Conservation (phyloP, 2,888 invertebrate genomes). For the Disparrhopalites patrizii region DNA sequence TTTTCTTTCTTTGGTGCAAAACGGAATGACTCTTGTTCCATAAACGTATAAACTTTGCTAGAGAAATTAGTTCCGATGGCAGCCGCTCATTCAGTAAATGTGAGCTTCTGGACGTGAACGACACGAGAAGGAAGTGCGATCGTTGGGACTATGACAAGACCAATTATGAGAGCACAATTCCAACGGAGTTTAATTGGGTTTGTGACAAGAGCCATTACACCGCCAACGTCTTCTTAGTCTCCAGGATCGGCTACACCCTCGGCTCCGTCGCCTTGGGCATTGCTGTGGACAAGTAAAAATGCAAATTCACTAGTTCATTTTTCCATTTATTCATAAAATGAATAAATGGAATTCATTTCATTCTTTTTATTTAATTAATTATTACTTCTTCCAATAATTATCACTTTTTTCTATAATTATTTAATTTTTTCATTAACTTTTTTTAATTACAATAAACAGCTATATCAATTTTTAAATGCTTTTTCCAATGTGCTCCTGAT, state of each 20-base stretch:
- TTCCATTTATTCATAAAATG: too few relatives aligned
- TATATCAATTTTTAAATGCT: too few relatives aligned
- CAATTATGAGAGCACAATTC: slow-evolving; percentile 3
- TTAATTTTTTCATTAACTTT: not conserved
- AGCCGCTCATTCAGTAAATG: not conserved
- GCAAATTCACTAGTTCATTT: not conserved
- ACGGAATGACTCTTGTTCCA: too few relatives aligned
- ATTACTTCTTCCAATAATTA: not conserved
- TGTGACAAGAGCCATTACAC: not conserved
- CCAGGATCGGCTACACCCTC: not conserved
- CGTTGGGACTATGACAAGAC: slow-evolving; percentile 10
- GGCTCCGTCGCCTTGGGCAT: not conserved
- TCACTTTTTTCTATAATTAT: not conserved
- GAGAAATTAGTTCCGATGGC: not conserved
- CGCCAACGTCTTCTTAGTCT: not conserved
- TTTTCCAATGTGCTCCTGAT: too few relatives aligned
- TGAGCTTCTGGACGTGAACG: not conserved
- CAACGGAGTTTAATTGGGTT: slow-evolving; percentile 11
- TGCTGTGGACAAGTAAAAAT: slow-evolving; percentile 10
- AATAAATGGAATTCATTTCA: too few relatives aligned
- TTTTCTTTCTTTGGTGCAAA: too few relatives aligned
- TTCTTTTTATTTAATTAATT: too few relatives aligned
- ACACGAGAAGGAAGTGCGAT: not conserved
- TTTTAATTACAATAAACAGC: too few relatives aligned
- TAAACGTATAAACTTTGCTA: too few relatives aligned